A percentile compares a stretch with the other conserved stretches of the same genome.
These are phyloP conservation scores for Lasioglossum leucozonium DNA, from an alignment of 2,888 invertebrate species.

Conservation along the genomic window DNA sequence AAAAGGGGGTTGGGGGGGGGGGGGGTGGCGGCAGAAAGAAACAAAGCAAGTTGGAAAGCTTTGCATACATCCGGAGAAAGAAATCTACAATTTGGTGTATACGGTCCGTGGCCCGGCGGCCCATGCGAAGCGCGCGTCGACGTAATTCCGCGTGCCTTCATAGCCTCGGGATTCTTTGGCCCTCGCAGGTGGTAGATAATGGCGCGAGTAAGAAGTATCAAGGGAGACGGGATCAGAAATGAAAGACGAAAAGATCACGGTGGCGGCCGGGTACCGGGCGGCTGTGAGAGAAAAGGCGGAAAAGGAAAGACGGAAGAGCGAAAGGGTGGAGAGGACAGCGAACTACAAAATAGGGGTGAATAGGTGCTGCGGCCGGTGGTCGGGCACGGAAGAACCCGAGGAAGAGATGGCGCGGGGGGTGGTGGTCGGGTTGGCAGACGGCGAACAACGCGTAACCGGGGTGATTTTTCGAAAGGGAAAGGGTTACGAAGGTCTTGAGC, in stretches of 20 bases:
- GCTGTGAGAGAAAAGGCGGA: slow-evolving; percentile 7
- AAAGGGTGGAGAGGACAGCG: slow-evolving; percentile 27
- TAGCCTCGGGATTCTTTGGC: slow-evolving; percentile 33
- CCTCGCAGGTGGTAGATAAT: slow-evolving; percentile 55
- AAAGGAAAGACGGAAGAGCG: slow-evolving; percentile 12
- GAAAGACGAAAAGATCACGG: slow-evolving; percentile 29
- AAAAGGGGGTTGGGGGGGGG: neutral
- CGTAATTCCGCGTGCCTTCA: slow-evolving; percentile 49
- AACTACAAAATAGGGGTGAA: slow-evolving; percentile 30
- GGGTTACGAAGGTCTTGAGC: slow-evolving; percentile 76
- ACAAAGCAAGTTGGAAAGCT: neutral
- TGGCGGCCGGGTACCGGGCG: neutral
- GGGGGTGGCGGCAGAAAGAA: neutral
- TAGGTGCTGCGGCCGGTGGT: neutral
- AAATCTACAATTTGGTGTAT: slow-evolving; percentile 43
- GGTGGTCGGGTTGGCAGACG: neutral
- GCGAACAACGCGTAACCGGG: slow-evolving; percentile 37
- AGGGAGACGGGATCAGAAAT: slow-evolving; percentile 22
- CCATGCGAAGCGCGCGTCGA: slow-evolving; percentile 9
- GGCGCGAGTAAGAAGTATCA: slow-evolving; percentile 35
- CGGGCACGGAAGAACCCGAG: neutral
- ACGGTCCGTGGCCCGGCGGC: neutral
- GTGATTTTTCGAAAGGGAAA: slow-evolving; percentile 68
- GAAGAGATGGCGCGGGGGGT: neutral
- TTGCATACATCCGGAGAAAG: slow-evolving; percentile 44